Evolutionary conservation across 2,113 vertebrate genomes (phyloP), one percentile per base, ranked within the genome.

Genomic region (Neolamprologus modestus): DNA sequence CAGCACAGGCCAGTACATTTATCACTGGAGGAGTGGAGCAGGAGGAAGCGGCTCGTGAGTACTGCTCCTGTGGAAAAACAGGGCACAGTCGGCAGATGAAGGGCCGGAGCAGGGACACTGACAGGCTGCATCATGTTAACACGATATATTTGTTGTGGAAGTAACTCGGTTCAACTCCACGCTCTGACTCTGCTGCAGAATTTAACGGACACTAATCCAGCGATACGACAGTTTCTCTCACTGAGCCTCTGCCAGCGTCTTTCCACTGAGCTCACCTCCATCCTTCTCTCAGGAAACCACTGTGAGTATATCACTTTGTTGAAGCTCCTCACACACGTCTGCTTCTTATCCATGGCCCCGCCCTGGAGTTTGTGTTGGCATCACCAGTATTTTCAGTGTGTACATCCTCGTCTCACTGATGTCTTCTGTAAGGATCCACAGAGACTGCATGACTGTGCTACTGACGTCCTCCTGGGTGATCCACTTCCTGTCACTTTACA

Each of bases 401-500:
- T 3, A 9, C 24, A 28, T 28, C 24, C 3, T 59, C 13, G 0
- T 59, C 13, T 59, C 55, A 1, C 55, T 28, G 55, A 59, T 59
- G 55, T 0, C 55, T 59, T 16, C 55, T 59, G 55, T 59, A 8
- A 59, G 55, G 7, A 28, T 28, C 4, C 55, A 59, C 55, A 59
- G 55, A 59, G 55, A 28, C 55, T 2, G 2, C 55, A 57, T 0
- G 53, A 7, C 53, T 54, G 7, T 55, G 21, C 21, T 9, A 19
- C 17, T 0, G 47, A 52, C 17, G 8, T 52, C 47, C 8, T 2
- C 54, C 54, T 55, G 54, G 1, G 54, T 1, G 21, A 55, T 0
- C 54, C 54, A 55, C 54, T 55, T 55, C 7, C 54, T 55, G 54
- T 55, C 54, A 55, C 1, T 55, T 26, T 55, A 26, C 21, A 55